These are phyloP conservation scores for Drosophila gunungcola DNA, from an alignment of 1,140 invertebrate genomes.

Conservation along the genomic window DNA sequence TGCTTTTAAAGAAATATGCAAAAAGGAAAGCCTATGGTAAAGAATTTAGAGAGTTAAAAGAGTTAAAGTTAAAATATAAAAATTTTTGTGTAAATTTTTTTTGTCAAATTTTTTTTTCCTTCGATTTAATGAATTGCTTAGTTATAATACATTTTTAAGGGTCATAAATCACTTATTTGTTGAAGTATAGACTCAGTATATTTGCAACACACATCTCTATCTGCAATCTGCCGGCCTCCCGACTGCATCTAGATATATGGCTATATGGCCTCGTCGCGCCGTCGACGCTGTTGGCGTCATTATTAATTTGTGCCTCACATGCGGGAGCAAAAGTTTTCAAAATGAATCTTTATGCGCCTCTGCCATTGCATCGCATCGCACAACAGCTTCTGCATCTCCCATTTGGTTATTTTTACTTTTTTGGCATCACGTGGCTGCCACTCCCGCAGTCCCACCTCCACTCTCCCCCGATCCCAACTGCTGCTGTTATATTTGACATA, in stretches of 20 bases:
- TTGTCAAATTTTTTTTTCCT: too few relatives aligned
- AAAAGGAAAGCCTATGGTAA: too few relatives aligned
- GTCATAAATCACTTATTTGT: too few relatives aligned
- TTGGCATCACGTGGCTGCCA: conserved; percentile 67
- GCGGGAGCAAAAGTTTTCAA: conserved; percentile 54
- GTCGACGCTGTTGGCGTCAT: conserved; percentile 60
- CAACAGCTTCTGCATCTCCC: conserved; percentile 40
- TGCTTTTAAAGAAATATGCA: too few relatives aligned
- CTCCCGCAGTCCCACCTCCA: conserved; percentile 20
- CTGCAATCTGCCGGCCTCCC: conserved; percentile 1
- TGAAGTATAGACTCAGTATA: too few relatives aligned
- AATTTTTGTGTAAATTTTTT: too few relatives aligned
- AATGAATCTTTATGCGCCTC: conserved; percentile 71
- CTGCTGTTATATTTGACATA: conserved; percentile 76
- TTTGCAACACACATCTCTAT: conserved; percentile 7
- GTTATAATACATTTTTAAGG: too few relatives aligned
- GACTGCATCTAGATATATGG: conserved; percentile 26
- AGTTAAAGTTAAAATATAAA: too few relatives aligned
- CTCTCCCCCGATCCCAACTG: conserved; percentile 19
- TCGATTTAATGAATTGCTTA: too few relatives aligned
- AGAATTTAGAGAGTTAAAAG: too few relatives aligned
- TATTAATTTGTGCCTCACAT: conserved; percentile 67
- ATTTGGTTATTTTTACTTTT: conserved; percentile 50
- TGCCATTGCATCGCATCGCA: conserved; percentile 17
- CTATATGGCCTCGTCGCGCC: conserved; percentile 46